phyloP scores from a whole-genome alignment of 2,797 vertebrate genomes.

The Astyanax mexicanus region DNA sequence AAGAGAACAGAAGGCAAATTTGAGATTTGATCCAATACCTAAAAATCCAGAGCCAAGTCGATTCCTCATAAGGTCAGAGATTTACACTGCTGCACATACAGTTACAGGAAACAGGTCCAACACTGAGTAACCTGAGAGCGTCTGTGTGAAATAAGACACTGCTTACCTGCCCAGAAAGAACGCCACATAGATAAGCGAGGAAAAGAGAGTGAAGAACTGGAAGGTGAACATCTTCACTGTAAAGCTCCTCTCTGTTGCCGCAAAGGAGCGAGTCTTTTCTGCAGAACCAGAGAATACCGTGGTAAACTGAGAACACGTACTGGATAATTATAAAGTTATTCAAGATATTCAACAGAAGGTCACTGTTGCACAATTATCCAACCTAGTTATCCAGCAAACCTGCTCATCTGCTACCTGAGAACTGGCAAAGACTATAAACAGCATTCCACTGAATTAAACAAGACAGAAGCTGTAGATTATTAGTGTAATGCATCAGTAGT shows the following conservation, averaged over 20 bases:
- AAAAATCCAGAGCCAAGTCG: too few relatives aligned
- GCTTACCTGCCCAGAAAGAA: slow-evolving; percentile 95
- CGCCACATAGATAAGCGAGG: slow-evolving; percentile 92
- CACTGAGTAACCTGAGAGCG: background rate
- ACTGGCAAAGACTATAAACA: background rate
- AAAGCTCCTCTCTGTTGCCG: slow-evolving; percentile 87
- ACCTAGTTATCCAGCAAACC: background rate
- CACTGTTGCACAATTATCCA: background rate
- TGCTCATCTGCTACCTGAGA: slow-evolving; percentile 13
- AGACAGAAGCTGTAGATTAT: background rate
- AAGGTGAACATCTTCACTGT: slow-evolving; percentile 94
- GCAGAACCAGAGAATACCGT: slow-evolving; percentile 15
- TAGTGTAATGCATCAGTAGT: background rate
- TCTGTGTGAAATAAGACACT: background rate
- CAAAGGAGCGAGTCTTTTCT: slow-evolving; percentile 89
- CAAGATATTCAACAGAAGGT: background rate
- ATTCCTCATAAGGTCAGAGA: too few relatives aligned
- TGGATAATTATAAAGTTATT: background rate
- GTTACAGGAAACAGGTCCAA: too few relatives aligned
- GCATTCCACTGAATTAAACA: background rate
- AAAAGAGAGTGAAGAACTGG: slow-evolving; percentile 96
- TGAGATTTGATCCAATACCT: too few relatives aligned
- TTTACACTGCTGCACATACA: background rate
- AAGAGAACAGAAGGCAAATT: too few relatives aligned
- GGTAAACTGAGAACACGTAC: background rate